phyloP scores from a whole-genome alignment of 92 coral and sea anemone species.

The Virgularia gustaviana region DNA sequence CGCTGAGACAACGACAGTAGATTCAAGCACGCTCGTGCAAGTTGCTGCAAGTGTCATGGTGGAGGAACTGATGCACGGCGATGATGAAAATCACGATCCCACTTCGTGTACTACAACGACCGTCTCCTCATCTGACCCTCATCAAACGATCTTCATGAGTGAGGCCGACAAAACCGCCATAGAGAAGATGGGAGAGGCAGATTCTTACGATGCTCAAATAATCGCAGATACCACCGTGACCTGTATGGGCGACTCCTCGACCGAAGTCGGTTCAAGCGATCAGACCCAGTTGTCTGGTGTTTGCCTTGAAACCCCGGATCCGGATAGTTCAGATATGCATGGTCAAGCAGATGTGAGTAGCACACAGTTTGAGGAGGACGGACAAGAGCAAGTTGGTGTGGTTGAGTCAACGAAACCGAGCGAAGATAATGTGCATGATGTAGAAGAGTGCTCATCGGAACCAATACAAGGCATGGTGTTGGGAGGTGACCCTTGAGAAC shows the following conservation, averaged over 20 bases:
- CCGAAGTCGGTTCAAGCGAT: conserved; percentile 21
- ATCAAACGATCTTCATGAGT: conserved; percentile 22
- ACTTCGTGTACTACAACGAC: conserved; percentile 5
- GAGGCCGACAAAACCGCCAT: conserved; percentile 15
- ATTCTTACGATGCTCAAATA: conserved; percentile 15
- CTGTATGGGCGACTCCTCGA: conserved; percentile 12
- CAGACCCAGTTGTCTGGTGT: neutral
- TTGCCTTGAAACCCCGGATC: neutral
- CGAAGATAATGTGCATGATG: too few species aligned
- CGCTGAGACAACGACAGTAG: conserved; percentile 10
- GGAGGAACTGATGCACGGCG: conserved; percentile 29
- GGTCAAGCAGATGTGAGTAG: conserved; percentile 16
- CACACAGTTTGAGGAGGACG: conserved; percentile 13
- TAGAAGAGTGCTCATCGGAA: too few species aligned
- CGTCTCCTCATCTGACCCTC: neutral
- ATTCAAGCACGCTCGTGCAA: conserved; percentile 18
- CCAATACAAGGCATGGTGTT: too few species aligned
- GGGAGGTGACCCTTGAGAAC: too few species aligned
- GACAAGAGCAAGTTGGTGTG: too few species aligned
- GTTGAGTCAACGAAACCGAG: too few species aligned
- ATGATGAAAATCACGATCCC: conserved; percentile 17
- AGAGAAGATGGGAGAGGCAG: conserved; percentile 1
- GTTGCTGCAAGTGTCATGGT: conserved; percentile 44
- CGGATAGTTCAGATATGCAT: neutral
- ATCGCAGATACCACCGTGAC: conserved; percentile 3